Evolutionary conservation across 2,113 vertebrate genomes (phyloP), one percentile per base, ranked within the genome.

Genomic region (Neoarius graeffei): DNA sequence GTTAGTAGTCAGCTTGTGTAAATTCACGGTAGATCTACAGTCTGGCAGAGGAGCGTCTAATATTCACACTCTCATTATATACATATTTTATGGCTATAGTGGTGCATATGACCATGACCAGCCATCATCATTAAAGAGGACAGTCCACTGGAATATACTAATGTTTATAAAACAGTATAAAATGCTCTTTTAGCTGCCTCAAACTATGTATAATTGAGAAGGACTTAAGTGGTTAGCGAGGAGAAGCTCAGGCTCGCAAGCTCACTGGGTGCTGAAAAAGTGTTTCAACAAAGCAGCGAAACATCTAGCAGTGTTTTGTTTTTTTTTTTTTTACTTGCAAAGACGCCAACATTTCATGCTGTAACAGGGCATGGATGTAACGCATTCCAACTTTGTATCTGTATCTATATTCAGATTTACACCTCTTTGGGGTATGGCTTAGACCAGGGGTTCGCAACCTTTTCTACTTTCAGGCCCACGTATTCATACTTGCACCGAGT

Each of bases 1-100:
- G 48, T 62, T 82, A 82, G 19, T 82, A 62, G 30, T 62, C 30
- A 59, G 54, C 27, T 59, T 27, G 79, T 81, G 79, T 20, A 81
- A 23, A 60, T 60, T 60, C 79, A 62, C 3, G 1, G 0, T 62
- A 25, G 15, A 48, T 13, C 19, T 82, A 23, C 57, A 62, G 80
- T 23, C 57, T 62, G 80, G 19, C 57, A 82, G 35, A 48, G 30
- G 35, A 25, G 80, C 57, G 25, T 10, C 30, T 82, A 82, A 82
- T 62, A 82, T 25, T 14, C 11, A 82, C 30, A 62, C 30, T 62
- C 57, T 62, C 30, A 62, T 81, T 81, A 81, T 56, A 79, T 27
- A 30, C 54, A 35, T 59, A 59, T 62, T 62, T 62, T 48, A 30
- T 62, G 30, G 30, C 57, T 48, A 62, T 7, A 82, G 30, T 1